phyloP scores from a whole-genome alignment of 2,888 invertebrate species.

The Carterocephalus palaemon region DNA sequence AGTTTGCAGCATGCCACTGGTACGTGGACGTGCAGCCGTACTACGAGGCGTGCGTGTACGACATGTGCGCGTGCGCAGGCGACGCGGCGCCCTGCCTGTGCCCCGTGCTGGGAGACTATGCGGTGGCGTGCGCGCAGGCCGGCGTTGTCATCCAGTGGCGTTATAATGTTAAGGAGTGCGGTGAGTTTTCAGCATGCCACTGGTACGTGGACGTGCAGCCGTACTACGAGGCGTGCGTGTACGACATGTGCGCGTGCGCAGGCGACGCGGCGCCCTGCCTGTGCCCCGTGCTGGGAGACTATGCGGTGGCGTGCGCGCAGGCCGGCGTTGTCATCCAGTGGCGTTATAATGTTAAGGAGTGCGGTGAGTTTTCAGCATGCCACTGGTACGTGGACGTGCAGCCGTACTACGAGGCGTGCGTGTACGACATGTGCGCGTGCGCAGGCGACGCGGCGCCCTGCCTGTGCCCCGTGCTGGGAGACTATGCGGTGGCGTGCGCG shows the following conservation, averaged over 20 bases:
- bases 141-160: conserved; percentile 89
- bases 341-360: conserved; percentile 87
- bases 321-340: conserved; percentile 86
- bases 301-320: conserved; percentile 88
- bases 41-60: conserved; percentile 90
- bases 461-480: too few relatives aligned
- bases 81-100: conserved; percentile 83
- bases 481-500: too few relatives aligned
- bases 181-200: conserved; percentile 85
- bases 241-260: conserved; percentile 92
- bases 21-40: conserved; percentile 88
- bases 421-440: too few relatives aligned
- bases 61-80: conserved; percentile 89
- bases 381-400: too few relatives aligned
- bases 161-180: conserved; percentile 85
- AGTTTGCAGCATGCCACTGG: conserved; percentile 86
- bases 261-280: conserved; percentile 79
- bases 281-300: conserved; percentile 90
- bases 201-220: conserved; percentile 88
- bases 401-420: too few relatives aligned
- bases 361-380: too few relatives aligned
- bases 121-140: conserved; percentile 85
- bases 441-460: too few relatives aligned
- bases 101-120: conserved; percentile 90
- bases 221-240: conserved; percentile 89